Evolutionary conservation across 2,888 invertebrate species (phyloP).

Genomic region (Achlya flavicornis): DNA sequence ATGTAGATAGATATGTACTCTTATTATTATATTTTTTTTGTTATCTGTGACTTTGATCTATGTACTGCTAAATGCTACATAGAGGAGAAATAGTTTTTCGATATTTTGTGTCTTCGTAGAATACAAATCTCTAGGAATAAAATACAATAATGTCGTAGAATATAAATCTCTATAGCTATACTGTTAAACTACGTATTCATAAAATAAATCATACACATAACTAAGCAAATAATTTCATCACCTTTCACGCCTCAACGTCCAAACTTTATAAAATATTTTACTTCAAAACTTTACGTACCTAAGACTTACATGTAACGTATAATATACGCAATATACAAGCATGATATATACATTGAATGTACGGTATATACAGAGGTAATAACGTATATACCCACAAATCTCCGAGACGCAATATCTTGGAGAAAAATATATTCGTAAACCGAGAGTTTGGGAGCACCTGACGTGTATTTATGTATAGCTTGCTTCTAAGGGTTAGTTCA

Average conservation of each 20-base stretch:
- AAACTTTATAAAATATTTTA: constrained; percentile 36
- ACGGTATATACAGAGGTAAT: too few relatives aligned
- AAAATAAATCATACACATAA: background rate
- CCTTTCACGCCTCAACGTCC: constrained; percentile 16
- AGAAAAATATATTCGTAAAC: constrained; percentile 67
- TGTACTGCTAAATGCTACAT: too few relatives aligned
- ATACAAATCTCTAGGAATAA: too few relatives aligned
- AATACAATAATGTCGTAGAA: too few relatives aligned
- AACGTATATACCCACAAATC: constrained; percentile 50
- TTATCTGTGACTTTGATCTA: too few relatives aligned
- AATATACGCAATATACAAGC: constrained; percentile 19
- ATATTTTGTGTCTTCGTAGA: too few relatives aligned
- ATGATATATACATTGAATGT: constrained; percentile 7
- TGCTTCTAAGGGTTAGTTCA: constrained; percentile 35
- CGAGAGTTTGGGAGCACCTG: constrained; percentile 54
- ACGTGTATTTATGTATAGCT: constrained; percentile 54
- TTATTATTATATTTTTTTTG: too few relatives aligned
- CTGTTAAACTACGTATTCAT: background rate
- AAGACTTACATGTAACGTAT: background rate
- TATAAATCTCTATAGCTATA: too few relatives aligned
- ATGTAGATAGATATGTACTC: too few relatives aligned
- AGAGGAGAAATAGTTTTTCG: too few relatives aligned
- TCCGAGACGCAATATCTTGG: constrained; percentile 61
- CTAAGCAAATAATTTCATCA: constrained; percentile 5
- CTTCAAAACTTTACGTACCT: constrained; percentile 22